Conservation (phyloP, 2,888 invertebrate species). For the Frankliniella fusca region DNA sequence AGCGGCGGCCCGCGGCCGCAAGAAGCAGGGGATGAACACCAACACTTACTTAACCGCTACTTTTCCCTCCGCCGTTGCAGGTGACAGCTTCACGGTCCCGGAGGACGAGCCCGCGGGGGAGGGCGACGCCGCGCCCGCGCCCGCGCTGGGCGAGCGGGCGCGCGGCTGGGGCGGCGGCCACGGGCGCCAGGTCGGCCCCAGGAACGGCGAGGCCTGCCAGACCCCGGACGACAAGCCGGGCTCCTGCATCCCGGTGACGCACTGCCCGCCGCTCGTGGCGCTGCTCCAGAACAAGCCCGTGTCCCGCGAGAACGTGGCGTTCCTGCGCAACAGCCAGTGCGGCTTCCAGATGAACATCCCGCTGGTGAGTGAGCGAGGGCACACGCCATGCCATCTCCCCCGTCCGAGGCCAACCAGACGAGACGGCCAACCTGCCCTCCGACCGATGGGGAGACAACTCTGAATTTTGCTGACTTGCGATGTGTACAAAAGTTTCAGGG, state of each 20-base stretch:
- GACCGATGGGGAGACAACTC: too few species aligned
- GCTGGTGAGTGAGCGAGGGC: not conserved
- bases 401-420: too few species aligned
- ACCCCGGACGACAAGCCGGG: conserved; percentile 33
- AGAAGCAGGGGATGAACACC: not conserved
- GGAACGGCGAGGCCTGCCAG: not conserved
- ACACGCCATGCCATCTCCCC: too few species aligned
- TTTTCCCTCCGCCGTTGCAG: too few species aligned
- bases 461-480: too few species aligned
- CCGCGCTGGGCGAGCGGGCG: not conserved
- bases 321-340: conserved; percentile 33
- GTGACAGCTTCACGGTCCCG: not conserved
- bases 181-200: not conserved
- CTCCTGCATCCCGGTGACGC: conserved; percentile 36
- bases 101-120: not conserved
- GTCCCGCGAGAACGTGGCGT: conserved; percentile 32
- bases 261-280: conserved; percentile 35
- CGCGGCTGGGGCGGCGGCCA: not conserved
- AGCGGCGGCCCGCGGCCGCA: not conserved
- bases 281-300: conserved; percentile 36
- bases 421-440: too few species aligned
- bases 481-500: too few species aligned
- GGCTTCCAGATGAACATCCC: conserved; percentile 28
- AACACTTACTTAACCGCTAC: too few species aligned
- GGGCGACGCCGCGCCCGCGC: not conserved